These are phyloP conservation scores for Fragum sueziense DNA, from an alignment of 2,888 invertebrate genomes.

Conservation along the genomic window DNA sequence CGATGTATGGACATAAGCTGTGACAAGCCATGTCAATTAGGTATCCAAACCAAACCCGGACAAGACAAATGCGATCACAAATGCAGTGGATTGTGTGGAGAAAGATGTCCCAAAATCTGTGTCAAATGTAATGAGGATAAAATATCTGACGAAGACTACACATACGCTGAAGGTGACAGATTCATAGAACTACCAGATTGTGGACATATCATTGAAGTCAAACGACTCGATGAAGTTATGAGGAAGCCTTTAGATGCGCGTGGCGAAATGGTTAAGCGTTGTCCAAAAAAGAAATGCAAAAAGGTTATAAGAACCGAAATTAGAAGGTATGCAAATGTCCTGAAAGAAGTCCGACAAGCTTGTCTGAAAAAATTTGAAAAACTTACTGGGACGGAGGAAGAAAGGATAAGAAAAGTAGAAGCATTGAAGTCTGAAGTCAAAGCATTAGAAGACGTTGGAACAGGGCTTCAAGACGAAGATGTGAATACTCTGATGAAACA, in stretches of 20 bases:
- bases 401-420: not conserved
- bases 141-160: conserved; percentile 82
- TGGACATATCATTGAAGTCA: conserved; percentile 79
- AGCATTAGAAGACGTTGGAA: not conserved
- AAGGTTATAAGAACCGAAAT: conserved; percentile 85
- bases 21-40: conserved; percentile 46
- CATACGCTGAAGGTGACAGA: conserved; percentile 75
- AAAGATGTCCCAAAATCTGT: conserved; percentile 40
- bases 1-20: conserved; percentile 79
- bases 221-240: conserved; percentile 80
- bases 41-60: not conserved
- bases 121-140: conserved; percentile 78
- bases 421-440: not conserved
- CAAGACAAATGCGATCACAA: not conserved
- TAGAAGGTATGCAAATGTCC: conserved; percentile 34
- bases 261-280: conserved; percentile 77
- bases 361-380: not conserved
- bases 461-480: conserved; percentile 1
- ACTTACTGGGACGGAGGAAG: not conserved
- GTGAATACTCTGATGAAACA: not conserved
- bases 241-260: conserved; percentile 65
- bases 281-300: conserved; percentile 85
- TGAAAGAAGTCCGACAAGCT: conserved; percentile 23
- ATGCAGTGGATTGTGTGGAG: conserved; percentile 83
- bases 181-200: conserved; percentile 78